Evolutionary conservation across 35 echinoderm and acorn worm genomes (phyloP), one percentile per base, ranked within the genome.

Genomic region (Anneissia japonica): DNA sequence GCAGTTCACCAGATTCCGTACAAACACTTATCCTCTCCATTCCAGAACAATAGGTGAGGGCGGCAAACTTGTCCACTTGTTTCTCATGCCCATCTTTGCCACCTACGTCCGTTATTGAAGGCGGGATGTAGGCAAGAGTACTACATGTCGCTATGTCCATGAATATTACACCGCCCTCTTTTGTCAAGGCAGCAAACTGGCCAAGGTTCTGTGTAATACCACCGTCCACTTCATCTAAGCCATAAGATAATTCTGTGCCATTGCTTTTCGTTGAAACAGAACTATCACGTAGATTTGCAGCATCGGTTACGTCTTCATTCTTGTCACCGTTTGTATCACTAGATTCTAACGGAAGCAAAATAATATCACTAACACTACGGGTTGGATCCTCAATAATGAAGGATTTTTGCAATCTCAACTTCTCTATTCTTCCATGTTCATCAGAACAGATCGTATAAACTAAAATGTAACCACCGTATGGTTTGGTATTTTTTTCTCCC

Each of bases 21-120:
- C 87, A 93, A 1, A 89, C 92, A 73, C 92, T 89, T 0, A 93
- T 36, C 55, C 92, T 81, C 43, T 93, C 92, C 92, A 93, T 93
- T 38, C 92, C 92, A 0, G 82, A 82, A 75, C 92, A 93, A 41
- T 93, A 93, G 13, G 87, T 86, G 36, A 93, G 64, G 0, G 92
- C 75, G 21, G 85, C 75, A 84, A 90, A 90, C 40, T 45, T 84
- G 38, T 85, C 75, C 29, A 37, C 55, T 38, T 39, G 36, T 31
- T 46, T 82, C 77, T 46, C 86, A 31, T 29, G 86, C 33, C 21
- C 80, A 12, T 64, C 34, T 16, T 40, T 81, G 13, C 35, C 38
- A 11, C 7, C 74, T 38, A 9, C 38, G 23, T 30, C 23, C 23
- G 17, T 39, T 36, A 32, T 3, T 40, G 17, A 38, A 39, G 79